Evolutionary conservation across 2,797 vertebrate genomes (phyloP).

Genomic region (Sitta carolinensis): DNA sequence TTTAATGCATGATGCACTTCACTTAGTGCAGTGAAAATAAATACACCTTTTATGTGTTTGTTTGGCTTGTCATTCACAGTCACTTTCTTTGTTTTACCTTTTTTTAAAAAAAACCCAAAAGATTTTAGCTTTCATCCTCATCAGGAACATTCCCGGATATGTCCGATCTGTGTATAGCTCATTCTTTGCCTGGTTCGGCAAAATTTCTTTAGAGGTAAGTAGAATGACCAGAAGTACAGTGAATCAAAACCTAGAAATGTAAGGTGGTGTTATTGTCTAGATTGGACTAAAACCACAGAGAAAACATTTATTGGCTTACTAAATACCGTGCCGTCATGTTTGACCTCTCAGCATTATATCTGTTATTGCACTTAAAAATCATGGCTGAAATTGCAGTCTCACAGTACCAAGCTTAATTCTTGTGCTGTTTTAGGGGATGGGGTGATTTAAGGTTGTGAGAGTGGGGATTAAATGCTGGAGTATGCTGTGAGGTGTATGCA

Average conservation of each 20-base stretch:
- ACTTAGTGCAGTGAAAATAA: background rate
- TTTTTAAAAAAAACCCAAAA: slow-evolving; percentile 29
- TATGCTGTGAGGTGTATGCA: background rate
- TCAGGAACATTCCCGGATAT: slow-evolving; percentile 98
- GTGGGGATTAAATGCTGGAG: background rate
- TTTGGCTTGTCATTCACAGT: background rate
- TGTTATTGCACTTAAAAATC: background rate
- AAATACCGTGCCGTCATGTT: background rate
- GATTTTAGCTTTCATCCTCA: slow-evolving; percentile 96
- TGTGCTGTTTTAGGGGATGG: background rate
- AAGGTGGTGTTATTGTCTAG: background rate
- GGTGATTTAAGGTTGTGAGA: background rate
- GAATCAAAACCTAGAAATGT: background rate
- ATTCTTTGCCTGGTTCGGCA: slow-evolving; percentile 99
- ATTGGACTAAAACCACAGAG: background rate
- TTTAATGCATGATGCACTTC: background rate
- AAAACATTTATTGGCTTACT: background rate
- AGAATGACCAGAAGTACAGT: background rate
- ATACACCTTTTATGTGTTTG: background rate
- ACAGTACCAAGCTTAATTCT: background rate
- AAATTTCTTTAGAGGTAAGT: slow-evolving; percentile 95
- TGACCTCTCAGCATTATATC: background rate
- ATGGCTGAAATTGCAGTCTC: background rate
- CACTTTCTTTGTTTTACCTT: background rate
- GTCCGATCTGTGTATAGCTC: slow-evolving; percentile 95